Evolutionary conservation across 2,888 invertebrate species (phyloP), one percentile per base, ranked within the genome.

Genomic region (Prenolepis imparis): DNA sequence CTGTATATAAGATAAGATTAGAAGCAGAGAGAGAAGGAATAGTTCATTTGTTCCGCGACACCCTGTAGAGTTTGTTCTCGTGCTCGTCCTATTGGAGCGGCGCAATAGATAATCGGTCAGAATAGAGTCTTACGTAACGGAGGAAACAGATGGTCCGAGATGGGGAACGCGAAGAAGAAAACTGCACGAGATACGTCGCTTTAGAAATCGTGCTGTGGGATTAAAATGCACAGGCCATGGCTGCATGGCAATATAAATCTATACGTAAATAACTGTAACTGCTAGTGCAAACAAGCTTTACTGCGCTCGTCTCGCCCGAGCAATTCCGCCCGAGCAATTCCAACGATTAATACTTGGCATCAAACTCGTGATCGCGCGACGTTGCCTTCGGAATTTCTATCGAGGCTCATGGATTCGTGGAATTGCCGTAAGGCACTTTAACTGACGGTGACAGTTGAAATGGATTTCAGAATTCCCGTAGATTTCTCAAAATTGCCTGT

Each of bases 101-200:
- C 70, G 41, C 15, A 44, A 68, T 70, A 55, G n/a, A 78, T 44
- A 78, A 78, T 78, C 78, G 70, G 70, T 70, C 70, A 44, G 59
- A 78, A 77, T 77, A 77, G 78, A 70, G 59, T 36, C 78, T 78
- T 78, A 78, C 70, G 70, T 70, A 78, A 78, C 44, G 70, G 28
- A 59, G 70, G 59, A 48, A 78, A 36, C 70, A 70, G 78, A 70
- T 70, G 78, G 59, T 70, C 32, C 32, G 44, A 44, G 44, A 44
- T 70, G 59, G n/a, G 8, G n/a, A n/a, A 59, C 59, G 59, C 57
- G 68, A 32, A 9, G 57, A 68, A 78, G 78, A 36, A 70, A 70
- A 59, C 36, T n/a, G 70, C 67, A 21, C 21, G 11, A 3, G 67
- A 18, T 48, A 32, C n/a, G 52, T 32, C 3, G 44, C n/a, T n/a